phyloP scores from a whole-genome alignment of 92 coral and sea anemone species.

The Zoanthus sociatus region DNA sequence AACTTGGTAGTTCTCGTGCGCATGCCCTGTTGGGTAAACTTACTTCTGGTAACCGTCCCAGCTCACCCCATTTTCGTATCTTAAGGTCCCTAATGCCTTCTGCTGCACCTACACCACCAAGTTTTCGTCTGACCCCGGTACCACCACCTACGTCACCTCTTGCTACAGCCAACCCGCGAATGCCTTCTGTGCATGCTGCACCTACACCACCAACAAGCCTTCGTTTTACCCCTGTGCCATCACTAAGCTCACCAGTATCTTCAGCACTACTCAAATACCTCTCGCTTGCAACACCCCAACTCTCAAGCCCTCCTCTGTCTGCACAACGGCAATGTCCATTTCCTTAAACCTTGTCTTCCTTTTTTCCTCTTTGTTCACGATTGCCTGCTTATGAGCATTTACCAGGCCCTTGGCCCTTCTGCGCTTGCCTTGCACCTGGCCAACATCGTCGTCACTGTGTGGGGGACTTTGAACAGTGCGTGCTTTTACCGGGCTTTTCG shows the following conservation, averaged over 20 bases:
- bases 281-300: too few species aligned
- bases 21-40: too few species aligned
- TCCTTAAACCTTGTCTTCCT: not conserved
- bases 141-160: slow-evolving; percentile 2
- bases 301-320: too few species aligned
- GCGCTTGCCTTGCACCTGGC: not conserved
- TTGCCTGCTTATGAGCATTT: not conserved
- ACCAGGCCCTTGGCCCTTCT: slow-evolving; percentile 3
- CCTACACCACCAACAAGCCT: not conserved
- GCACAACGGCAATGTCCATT: not conserved
- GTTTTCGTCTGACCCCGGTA: not conserved
- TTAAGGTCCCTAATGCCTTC: not conserved
- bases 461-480: not conserved
- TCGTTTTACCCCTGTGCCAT: not conserved
- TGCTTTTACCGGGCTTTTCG: not conserved
- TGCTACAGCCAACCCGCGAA: not conserved
- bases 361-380: not conserved
- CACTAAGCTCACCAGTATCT: too few species aligned
- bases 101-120: not conserved
- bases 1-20: too few species aligned
- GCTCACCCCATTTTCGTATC: too few species aligned
- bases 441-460: not conserved
- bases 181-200: not conserved
- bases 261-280: too few species aligned
- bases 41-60: too few species aligned